Conservation (phyloP, 2,888 invertebrate genomes). For the Tipula vernalis region DNA sequence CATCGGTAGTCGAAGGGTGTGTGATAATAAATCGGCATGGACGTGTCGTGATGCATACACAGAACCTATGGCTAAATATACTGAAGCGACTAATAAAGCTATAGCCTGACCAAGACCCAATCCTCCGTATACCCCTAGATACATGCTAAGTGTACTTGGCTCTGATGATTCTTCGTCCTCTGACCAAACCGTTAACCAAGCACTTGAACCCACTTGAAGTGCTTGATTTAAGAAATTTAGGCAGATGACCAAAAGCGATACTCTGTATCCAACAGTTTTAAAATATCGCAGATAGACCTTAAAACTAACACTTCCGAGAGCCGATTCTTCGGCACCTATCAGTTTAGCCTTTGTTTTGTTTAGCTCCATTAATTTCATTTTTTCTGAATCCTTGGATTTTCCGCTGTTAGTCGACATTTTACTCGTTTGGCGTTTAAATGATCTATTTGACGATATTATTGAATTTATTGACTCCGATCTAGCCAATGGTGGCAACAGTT, state of each 20-base stretch:
- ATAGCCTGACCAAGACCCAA: slow-evolving; percentile 30
- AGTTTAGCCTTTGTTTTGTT: slow-evolving; percentile 23
- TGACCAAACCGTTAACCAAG: slow-evolving; percentile 21
- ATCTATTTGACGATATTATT: neutral
- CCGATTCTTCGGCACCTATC: slow-evolving; percentile 38
- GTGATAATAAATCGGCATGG: slow-evolving; percentile 39
- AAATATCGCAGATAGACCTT: slow-evolving; percentile 15
- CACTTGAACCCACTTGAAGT: slow-evolving; percentile 10
- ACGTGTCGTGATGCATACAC: slow-evolving; percentile 40
- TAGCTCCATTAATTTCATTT: slow-evolving; percentile 16
- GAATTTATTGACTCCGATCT: neutral
- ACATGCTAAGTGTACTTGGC: slow-evolving; percentile 21
- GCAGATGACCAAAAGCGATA: neutral
- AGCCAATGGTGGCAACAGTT: neutral
- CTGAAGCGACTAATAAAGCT: slow-evolving; percentile 31
- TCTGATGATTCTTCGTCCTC: slow-evolving; percentile 16
- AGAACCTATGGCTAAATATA: slow-evolving; percentile 39
- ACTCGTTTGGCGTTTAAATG: neutral
- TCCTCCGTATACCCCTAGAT: slow-evolving; percentile 31
- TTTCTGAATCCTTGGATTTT: neutral
- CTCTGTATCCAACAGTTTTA: slow-evolving; percentile 11
- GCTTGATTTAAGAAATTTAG: slow-evolving; percentile 9
- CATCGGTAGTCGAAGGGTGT: slow-evolving; percentile 43
- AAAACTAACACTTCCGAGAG: slow-evolving; percentile 26
- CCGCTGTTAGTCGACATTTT: neutral